Base-by-base conservation (phyloP, 1,140 invertebrate species). In the Zaprionus tsacasi region DNA sequence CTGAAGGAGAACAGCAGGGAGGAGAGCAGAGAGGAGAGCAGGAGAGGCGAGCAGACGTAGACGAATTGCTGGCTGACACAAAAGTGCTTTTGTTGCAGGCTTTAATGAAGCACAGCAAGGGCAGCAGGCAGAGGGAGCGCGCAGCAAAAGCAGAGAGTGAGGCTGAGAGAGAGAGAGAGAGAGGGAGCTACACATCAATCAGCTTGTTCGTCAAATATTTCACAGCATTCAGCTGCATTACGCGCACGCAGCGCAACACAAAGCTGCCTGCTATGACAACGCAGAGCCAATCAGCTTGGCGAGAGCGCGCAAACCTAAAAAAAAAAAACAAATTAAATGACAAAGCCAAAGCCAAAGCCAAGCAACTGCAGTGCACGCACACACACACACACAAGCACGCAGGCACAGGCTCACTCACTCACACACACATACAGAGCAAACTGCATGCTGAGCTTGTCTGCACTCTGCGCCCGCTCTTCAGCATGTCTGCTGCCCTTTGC, bases 21-120 rank as follows among this genome's bases (percentile, higher is more conserved):
- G 21, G 7, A 33, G 48, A 15, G 10, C 38, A 6, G 38, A 6
- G 6, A 7, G n/a, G 27, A 15, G 17, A 15, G 17, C 3, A 66
- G 25, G 12, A 6, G 2, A 36, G 36, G n/a, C 0, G 10, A 17
- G 64, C 65, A 79, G 81, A 76, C 63, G 68, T 73, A 77, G 83
- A 71, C 86, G 81, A 76, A 82, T 82, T 71, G 70, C 83, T 88
- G 85, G 79, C 85, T 88, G 85, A 89, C 85, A 88, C 81, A 88
- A 88, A 88, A 88, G 85, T 88, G 81, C 85, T 88, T 89, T 88
- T 88, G 81, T 89, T 89, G 85, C 78, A 81, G 78, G 83, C 68
- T 79, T 69, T 69, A 74, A 74, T 70, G 35, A 63, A 56, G 27
- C 27, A 6, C 27, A 30, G 27, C 27, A 30, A 30, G 27, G 27